Base-by-base conservation (phyloP, 1,140 invertebrate genomes). In the Diabrotica virgifera region DNA sequence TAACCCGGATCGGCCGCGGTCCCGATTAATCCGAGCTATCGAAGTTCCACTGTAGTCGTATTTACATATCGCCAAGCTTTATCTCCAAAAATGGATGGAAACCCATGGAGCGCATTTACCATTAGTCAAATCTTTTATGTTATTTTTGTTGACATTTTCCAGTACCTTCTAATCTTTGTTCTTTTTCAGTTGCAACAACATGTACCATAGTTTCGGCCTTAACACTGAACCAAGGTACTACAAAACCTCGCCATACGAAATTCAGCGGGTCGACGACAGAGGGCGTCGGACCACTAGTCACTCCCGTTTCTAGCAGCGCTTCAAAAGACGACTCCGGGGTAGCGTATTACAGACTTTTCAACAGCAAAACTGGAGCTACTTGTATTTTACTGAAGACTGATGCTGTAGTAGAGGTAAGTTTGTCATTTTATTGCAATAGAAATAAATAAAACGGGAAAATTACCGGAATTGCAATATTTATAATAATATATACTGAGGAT, bases 361-460 rank as follows among this genome's bases (percentile, higher is more conserved):
- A 72, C 24, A 69, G 67, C 36, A 74, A 73, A 35, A 72, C 65
- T 14, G 76, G 74, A 35, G 65, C 70, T 10, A 79, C 77, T 5
- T 79, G 77, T 66, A 78, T 79, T 61, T 62, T 79, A 40, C 54
- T 79, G 37, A 77, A 74, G 65, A 77, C 76, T 51, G 77, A 79
- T 70, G 77, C 73, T 38, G 58, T 78, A 4, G 76, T 79, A 40
- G 76, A 79, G 73, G 77, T 79, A 70, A 70, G 52, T 46, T 24
- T 4, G 24, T 24, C 4, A 24, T 24, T 24, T 24, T 24, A 24
- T 24, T 46, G 6, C 6, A 46, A 2, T 5, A 46, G 3, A 46
- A 46, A 46, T 46, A n/a, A 10, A 46, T 10, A 5, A 5, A 2
- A n/a, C 11, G 40, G n/a, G n/a, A n/a, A n/a, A n/a, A n/a, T n/a